A percentile compares a stretch with the other conserved stretches of the same genome.
Evolutionary conservation across 2,888 invertebrate genomes (phyloP).

Genomic region (Tenthredo notha): DNA sequence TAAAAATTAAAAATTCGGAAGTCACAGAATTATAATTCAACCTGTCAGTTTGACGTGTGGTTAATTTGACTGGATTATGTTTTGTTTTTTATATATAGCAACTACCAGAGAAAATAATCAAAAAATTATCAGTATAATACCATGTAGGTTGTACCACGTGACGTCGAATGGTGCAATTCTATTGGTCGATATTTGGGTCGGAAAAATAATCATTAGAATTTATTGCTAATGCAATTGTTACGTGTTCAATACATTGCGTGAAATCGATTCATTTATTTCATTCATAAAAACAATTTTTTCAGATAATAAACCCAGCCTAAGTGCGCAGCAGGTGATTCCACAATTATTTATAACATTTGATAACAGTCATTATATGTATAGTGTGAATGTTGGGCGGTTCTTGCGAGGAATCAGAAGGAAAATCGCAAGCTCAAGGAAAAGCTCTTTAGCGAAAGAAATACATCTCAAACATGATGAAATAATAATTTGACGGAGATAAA

Average conservation of each 20-base stretch:
- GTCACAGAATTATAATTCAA: too few relatives aligned
- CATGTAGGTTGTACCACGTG: too few relatives aligned
- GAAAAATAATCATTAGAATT: background rate
- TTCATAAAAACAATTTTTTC: background rate
- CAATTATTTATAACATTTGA: slow-evolving; percentile 1
- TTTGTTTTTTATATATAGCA: too few relatives aligned
- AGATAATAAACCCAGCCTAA: background rate
- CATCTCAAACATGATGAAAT: background rate
- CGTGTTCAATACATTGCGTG: background rate
- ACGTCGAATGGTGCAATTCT: too few relatives aligned
- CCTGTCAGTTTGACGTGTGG: too few relatives aligned
- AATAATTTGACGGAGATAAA: background rate
- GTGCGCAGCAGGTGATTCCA: background rate
- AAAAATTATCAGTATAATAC: too few relatives aligned
- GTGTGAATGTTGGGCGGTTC: background rate
- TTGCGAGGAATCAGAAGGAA: background rate
- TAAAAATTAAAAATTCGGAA: too few relatives aligned
- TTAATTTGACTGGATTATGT: too few relatives aligned
- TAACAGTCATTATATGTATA: background rate
- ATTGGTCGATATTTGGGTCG: too few relatives aligned
- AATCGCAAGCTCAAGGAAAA: background rate
- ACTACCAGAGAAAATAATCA: too few relatives aligned
- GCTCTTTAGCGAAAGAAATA: background rate
- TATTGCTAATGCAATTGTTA: background rate
- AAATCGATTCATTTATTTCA: background rate